Percentiles rank a stretch among this genome's conserved stretches.
Conservation (phyloP, 30 jellyfish, hydroid and myxozoan genomes). For the Pelagia noctiluca region DNA sequence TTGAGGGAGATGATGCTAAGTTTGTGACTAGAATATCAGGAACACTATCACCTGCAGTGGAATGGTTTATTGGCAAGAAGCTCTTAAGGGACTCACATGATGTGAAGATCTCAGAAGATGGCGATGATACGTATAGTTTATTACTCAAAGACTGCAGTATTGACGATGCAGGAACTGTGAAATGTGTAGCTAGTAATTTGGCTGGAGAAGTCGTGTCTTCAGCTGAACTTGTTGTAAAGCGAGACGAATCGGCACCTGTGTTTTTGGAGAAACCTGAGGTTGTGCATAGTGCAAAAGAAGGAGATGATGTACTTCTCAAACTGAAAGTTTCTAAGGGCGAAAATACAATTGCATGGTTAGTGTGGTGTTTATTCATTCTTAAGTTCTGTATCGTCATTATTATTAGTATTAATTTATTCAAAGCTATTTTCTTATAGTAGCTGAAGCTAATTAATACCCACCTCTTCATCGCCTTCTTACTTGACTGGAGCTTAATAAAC, state of each 20-base stretch:
- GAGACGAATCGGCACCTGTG: slow-evolving; percentile 27
- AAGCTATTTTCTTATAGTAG: too few species aligned
- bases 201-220: slow-evolving; percentile 74
- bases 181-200: slow-evolving; percentile 67
- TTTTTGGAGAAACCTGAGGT: slow-evolving; percentile 34
- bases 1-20: slow-evolving; percentile 47
- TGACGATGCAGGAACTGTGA: slow-evolving; percentile 74
- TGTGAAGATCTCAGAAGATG: slow-evolving; percentile 43
- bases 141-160: slow-evolving; percentile 61
- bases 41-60: slow-evolving; percentile 58
- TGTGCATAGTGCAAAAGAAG: slow-evolving; percentile 65
- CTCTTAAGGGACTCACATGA: slow-evolving; percentile 34
- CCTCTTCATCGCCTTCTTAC: too few species aligned
- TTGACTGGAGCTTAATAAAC: too few species aligned
- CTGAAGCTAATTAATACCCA: too few species aligned
- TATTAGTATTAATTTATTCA: neutral
- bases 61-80: slow-evolving; percentile 58
- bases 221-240: slow-evolving; percentile 42
- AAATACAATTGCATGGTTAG: slow-evolving; percentile 47
- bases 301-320: slow-evolving; percentile 67
- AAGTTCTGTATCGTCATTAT: slow-evolving; percentile 5
- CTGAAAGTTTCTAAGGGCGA: slow-evolving; percentile 67
- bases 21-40: slow-evolving; percentile 64
- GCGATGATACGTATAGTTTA: slow-evolving; percentile 16
- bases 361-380: neutral